Base-by-base conservation (phyloP, 2,797 vertebrate species). In the Acridotheres tristis region DNA sequence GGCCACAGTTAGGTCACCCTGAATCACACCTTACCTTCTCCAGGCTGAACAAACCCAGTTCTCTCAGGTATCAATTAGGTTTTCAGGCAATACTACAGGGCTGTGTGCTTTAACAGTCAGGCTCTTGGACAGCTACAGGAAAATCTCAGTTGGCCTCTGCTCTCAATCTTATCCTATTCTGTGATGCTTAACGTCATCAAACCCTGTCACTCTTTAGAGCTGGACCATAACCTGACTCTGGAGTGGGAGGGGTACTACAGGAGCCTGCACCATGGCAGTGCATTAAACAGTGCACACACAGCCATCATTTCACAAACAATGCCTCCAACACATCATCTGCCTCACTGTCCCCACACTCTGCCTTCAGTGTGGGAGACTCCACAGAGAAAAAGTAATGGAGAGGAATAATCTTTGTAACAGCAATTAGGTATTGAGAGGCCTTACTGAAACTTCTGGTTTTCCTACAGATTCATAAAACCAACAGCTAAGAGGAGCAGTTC, bases 231-330 rank as follows among this genome's bases (percentile, higher is more conserved):
- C 16, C 6, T 55, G 59, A 45, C 48, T 45, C 36, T 43, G 27
- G 26, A 21, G 27, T 66, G 13, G 17, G 18, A 90, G 16, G 7
- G 16, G 4, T 87, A 34, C 26, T 54, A 18, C 0, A 0, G 36
- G 40, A 63, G 67, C 48, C 40, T 45, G 34, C 32, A 73, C 32
- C 48, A 77, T 20, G 0, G 0, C 42, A 57, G n/a, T 36, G 32
- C 42, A 59, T 65, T 80, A 40, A 66, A 32, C 5, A 58, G 16
- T 21, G 30, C 13, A 18, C 10, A 40, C 1, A 1, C 10, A 79
- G 18, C 14, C 71, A 63, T 9, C 7, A 18, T 85, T 89, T 85
- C 63, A 76, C 25, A 62, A 69, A 36, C 19, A 23, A 47, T 25
- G 11, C 20, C 27, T 62, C 26, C 55, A 81, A 75, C 0, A 8